These are phyloP conservation scores for Parambassis ranga DNA, from an alignment of 2,797 vertebrate genomes.

Conservation along the genomic window DNA sequence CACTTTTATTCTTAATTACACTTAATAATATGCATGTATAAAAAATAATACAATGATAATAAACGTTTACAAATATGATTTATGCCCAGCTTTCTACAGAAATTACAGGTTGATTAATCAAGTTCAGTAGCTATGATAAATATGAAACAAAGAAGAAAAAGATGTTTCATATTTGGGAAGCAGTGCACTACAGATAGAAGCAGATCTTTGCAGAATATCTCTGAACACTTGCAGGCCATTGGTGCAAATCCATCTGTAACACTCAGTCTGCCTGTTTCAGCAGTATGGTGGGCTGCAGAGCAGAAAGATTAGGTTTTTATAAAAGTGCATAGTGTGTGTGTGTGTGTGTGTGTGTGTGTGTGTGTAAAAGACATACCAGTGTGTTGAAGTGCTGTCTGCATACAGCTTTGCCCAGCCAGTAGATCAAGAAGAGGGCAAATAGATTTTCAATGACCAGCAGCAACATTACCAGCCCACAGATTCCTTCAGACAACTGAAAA, in stretches of 20 bases:
- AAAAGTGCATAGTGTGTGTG: neutral
- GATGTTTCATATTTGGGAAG: neutral
- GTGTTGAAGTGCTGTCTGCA: conserved; percentile 78
- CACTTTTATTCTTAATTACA: too few species aligned
- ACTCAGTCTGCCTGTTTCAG: conserved; percentile 67
- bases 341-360: neutral
- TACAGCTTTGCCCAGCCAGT: conserved; percentile 77
- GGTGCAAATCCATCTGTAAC: neutral
- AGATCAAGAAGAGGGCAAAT: conserved; percentile 61
- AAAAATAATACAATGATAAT: too few species aligned
- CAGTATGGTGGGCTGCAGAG: conserved; percentile 71
- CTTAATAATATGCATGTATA: too few species aligned
- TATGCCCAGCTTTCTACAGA: too few species aligned
- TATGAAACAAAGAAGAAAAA: too few species aligned
- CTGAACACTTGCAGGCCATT: neutral
- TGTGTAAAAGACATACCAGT: conserved; percentile 63
- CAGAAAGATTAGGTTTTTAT: neutral
- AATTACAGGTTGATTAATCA: too few species aligned
- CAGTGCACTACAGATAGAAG: neutral
- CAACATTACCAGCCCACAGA: conserved; percentile 7
- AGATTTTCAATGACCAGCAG: conserved; percentile 60
- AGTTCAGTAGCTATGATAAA: too few species aligned
- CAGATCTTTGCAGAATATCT: too few species aligned
- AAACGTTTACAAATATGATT: too few species aligned
- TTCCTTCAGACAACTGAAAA: neutral